phyloP scores from a whole-genome alignment of 2,113 vertebrate genomes.

The Myiagra hebetior region DNA sequence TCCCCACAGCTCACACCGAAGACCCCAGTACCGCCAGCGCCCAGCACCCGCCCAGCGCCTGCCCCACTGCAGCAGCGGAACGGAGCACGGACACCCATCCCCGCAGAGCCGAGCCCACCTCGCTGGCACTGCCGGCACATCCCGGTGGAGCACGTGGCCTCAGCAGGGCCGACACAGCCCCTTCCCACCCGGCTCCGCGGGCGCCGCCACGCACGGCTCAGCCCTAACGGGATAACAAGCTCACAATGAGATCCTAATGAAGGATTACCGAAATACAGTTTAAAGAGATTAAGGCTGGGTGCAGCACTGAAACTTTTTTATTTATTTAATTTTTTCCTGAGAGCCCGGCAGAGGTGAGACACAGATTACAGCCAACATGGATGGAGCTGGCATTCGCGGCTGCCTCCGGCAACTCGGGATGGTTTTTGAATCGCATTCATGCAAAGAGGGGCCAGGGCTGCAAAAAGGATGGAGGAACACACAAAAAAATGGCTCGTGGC shows the following conservation, averaged over 20 bases:
- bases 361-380: neutral
- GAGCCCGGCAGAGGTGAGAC: neutral
- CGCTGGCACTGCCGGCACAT: rapidly evolving
- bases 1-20: rapidly evolving
- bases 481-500: neutral
- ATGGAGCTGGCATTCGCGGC: rapidly evolving
- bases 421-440: rapidly evolving
- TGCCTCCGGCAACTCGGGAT: rapidly evolving
- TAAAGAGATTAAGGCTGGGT: constrained; percentile 41
- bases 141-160: neutral
- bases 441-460: neutral
- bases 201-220: neutral
- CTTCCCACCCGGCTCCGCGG: neutral
- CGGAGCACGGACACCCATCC: rapidly evolving
- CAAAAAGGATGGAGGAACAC: neutral
- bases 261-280: constrained; percentile 24
- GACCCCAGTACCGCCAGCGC: rapidly evolving
- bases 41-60: neutral
- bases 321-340: neutral
- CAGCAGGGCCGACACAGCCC: rapidly evolving
- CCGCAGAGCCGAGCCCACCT: neutral
- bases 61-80: neutral
- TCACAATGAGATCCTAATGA: constrained; percentile 59
- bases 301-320: neutral
- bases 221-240: constrained; percentile 56